Evolutionary conservation across 2,797 vertebrate genomes (phyloP).

Genomic region (Lepilemur septentrionalis): DNA sequence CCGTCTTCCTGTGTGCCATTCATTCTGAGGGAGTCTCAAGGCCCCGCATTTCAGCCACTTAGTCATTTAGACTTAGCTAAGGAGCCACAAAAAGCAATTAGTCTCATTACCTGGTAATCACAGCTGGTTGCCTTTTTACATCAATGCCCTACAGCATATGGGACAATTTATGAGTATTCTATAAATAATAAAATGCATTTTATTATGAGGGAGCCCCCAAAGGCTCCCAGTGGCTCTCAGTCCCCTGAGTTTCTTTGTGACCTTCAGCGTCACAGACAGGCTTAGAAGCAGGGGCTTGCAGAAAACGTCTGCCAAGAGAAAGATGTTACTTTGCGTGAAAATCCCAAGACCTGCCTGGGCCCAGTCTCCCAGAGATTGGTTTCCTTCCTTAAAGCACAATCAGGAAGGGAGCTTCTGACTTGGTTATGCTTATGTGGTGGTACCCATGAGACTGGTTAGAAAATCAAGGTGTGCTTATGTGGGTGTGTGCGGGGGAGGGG

Average conservation of each 20-base stretch:
- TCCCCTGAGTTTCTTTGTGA: not conserved
- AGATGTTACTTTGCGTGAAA: not conserved
- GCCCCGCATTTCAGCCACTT: not conserved
- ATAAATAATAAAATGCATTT: not conserved
- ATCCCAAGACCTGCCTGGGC: not conserved
- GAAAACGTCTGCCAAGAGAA: not conserved
- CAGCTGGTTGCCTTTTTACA: not conserved
- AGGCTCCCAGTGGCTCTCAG: not conserved
- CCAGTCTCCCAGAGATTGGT: not conserved
- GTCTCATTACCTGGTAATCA: constrained; percentile 6
- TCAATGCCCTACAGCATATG: not conserved
- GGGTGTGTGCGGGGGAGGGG: not conserved
- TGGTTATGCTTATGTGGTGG: not conserved
- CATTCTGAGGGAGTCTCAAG: not conserved
- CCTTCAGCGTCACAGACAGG: not conserved
- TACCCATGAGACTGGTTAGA: not conserved
- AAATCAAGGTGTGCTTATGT: not conserved
- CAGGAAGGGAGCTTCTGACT: not conserved
- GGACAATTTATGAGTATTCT: not conserved
- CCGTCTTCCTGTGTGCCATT: not conserved
- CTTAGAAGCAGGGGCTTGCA: not conserved
- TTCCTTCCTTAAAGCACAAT: not conserved
- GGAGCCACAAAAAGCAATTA: not conserved
- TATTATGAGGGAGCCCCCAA: not conserved
- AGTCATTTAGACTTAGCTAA: not conserved